Conservation (phyloP, 2,888 invertebrate species). For the Tachina grossa region DNA sequence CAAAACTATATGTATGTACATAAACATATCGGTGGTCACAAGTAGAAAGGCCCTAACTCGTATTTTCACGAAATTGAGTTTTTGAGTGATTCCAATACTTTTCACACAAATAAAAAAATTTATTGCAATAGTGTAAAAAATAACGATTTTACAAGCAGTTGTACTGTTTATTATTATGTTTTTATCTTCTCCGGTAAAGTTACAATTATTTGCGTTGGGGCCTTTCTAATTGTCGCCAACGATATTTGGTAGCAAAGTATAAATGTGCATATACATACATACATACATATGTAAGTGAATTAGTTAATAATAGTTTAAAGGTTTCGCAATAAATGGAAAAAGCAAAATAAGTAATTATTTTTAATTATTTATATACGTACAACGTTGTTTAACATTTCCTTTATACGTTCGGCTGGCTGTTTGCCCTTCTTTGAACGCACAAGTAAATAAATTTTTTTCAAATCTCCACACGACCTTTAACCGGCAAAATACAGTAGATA, state of each 20-base stretch:
- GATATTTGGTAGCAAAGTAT: neutral
- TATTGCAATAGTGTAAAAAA: no score
- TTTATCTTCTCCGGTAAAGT: no score
- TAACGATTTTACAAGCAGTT: no score
- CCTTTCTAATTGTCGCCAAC: no score
- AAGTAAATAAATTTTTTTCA: constrained; percentile 91
- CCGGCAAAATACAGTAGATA: neutral
- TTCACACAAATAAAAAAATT: no score
- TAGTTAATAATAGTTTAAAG: constrained; percentile 2
- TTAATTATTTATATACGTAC: constrained; percentile 85
- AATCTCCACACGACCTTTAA: constrained; percentile 87
- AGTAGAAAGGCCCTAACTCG: no score
- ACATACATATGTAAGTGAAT: neutral
- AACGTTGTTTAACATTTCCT: constrained; percentile 91
- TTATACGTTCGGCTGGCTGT: constrained; percentile 88
- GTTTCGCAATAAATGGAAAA: neutral
- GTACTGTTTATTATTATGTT: no score
- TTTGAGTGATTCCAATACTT: no score
- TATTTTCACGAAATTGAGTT: no score
- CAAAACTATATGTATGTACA: neutral
- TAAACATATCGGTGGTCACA: no score
- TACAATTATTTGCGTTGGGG: no score
- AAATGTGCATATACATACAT: neutral
- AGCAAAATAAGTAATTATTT: constrained; percentile 55
- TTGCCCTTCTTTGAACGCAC: constrained; percentile 94